These are phyloP conservation scores for Alviniconcha strummeri DNA, from an alignment of 2,888 invertebrate genomes.

Conservation along the genomic window DNA sequence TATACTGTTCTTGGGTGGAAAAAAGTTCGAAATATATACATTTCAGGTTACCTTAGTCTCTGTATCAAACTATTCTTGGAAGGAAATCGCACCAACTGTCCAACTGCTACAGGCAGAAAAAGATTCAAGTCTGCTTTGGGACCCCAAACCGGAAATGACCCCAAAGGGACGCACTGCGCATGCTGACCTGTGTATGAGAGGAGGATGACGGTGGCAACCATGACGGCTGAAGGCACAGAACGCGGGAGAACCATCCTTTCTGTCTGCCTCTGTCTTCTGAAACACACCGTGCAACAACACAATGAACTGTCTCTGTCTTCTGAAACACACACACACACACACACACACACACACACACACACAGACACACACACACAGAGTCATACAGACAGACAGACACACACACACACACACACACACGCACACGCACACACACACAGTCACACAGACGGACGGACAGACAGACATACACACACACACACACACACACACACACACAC, in stretches of 20 bases:
- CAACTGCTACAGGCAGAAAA: no score
- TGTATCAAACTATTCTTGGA: no score
- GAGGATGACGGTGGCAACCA: constrained; percentile 12
- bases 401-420: constrained; percentile 7
- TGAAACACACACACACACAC: constrained; percentile 3
- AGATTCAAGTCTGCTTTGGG: no score
- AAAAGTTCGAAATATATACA: no score
- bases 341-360: neutral
- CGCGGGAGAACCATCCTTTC: constrained; percentile 19
- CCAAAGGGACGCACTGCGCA: no score
- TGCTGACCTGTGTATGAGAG: constrained; percentile 29
- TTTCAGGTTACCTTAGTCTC: no score
- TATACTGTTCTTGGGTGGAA: no score
- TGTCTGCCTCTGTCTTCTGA: neutral
- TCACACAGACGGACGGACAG: neutral
- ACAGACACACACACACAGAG: neutral
- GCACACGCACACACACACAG: neutral
- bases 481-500: neutral
- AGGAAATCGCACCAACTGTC: no score
- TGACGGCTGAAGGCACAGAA: constrained; percentile 28
- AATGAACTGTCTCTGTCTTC: neutral
- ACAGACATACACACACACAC: neutral
- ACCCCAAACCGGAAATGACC: no score
- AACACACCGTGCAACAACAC: neutral
- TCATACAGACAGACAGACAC: neutral